Evolutionary conservation across 2,888 invertebrate species (phyloP).

Genomic region (Temnothorax ravouxi): DNA sequence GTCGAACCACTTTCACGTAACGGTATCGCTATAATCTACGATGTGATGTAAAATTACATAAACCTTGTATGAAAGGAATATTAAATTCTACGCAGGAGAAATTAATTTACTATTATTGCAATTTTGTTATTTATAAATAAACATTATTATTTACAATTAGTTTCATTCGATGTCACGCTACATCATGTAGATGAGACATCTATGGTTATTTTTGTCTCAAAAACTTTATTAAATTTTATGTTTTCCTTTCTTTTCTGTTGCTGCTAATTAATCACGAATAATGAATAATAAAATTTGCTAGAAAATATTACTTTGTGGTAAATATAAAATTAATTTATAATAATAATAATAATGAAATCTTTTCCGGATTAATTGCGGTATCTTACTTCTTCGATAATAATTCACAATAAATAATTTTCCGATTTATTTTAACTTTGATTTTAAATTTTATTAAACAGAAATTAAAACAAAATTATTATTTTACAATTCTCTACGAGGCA

Average conservation of each 20-base stretch:
- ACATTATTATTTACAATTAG: background rate
- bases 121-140: background rate
- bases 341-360: background rate
- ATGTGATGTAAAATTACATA: constrained; percentile 58
- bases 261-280: background rate
- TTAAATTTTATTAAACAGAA: background rate
- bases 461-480: background rate
- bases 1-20: constrained; percentile 66
- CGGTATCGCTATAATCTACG: constrained; percentile 53
- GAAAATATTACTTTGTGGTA: background rate
- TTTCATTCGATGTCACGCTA: background rate
- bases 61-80: background rate
- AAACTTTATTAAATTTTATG: background rate
- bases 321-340: constrained; percentile 1
- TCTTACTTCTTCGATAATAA: background rate
- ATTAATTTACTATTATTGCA: background rate
- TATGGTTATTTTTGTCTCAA: background rate
- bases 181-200: background rate
- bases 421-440: background rate
- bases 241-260: background rate
- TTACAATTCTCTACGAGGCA: background rate
- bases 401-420: background rate
- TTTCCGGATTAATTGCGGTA: background rate
- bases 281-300: background rate
- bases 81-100: background rate